Evolutionary conservation across 2,888 invertebrate species (phyloP), one percentile per base, ranked within the genome.

Genomic region (Heliconius charithonia): DNA sequence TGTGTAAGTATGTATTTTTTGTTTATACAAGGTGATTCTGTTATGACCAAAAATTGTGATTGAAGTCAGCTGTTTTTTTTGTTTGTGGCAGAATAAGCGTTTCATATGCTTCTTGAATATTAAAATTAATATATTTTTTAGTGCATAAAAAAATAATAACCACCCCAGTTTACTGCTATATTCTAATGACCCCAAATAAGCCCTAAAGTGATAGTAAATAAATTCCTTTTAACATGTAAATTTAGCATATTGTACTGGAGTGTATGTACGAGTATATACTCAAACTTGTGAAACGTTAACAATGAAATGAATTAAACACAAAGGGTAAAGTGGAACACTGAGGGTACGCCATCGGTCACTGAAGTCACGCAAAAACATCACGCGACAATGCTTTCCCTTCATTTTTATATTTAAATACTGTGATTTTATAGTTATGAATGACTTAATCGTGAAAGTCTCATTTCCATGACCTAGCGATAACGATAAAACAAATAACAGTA

Each of bases 321-420:
- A 88, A 89, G 89, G 89, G 87, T 86, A 88, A 88, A 89, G 87
- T 89, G 86, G 89, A 87, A 90, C 88, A 89, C 84, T 81, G 84
- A 85, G 86, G 86, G 87, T 87, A 87, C 86, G 86, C 82, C 84
- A 85, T 77, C 78, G 77, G 80, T 79, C 77, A 85, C 82, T 86
- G 86, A 89, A 87, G 90, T 89, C 92, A 93, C 91, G 92, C 92
- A 87, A 92, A 87, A 86, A 87, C 83, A 90, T 91, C 93, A 92
- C 90, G 92, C 90, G 86, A 90, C 86, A 84, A 85, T 88, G 89
- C 89, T 90, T 90, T 89, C 89, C 88, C 88, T 87, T 85, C 84
- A 86, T 89, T 91, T 90, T 90, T 90, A 63, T 73, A 63, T 63
- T 63, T 12, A 63, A 9, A 72, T 86, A 85, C 84, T 83, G 80